phyloP scores from a whole-genome alignment of 2,888 invertebrate genomes.

The Drosophila maculinotata region DNA sequence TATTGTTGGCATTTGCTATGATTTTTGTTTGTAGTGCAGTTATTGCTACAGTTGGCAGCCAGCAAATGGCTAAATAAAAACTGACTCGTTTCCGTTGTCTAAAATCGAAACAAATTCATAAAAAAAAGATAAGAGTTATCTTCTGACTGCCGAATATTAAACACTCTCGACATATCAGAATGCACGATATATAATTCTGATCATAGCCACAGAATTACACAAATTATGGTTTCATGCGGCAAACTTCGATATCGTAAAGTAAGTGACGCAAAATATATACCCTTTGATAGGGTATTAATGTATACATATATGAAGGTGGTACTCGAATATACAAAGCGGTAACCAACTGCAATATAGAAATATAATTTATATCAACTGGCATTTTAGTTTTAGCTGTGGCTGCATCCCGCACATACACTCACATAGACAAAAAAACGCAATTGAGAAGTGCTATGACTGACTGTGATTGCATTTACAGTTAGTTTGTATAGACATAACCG shows the following conservation, averaged over 20 bases:
- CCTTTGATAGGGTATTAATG: neutral
- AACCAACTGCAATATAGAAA: conserved; percentile 61
- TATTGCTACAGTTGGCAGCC: conserved; percentile 66
- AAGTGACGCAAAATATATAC: no score
- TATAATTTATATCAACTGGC: conserved; percentile 71
- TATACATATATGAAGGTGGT: conserved; percentile 18
- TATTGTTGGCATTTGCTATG: conserved; percentile 37
- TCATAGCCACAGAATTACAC: no score
- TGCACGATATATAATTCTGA: neutral
- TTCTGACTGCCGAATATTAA: neutral
- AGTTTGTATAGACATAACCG: conserved; percentile 42
- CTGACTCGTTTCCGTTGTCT: conserved; percentile 55
- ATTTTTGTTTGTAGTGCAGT: conserved; percentile 62
- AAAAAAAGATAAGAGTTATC: conserved; percentile 15
- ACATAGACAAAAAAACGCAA: conserved; percentile 38
- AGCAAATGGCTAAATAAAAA: conserved; percentile 67
- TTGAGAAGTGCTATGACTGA: conserved; percentile 41
- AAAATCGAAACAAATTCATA: conserved; percentile 68
- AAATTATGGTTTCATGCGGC: no score
- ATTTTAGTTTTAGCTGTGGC: conserved; percentile 58
- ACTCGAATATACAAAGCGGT: conserved; percentile 25
- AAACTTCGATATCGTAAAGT: no score
- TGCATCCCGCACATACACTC: conserved; percentile 8
- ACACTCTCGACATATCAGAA: neutral
- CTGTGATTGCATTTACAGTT: conserved; percentile 66